Evolutionary conservation across 2,113 vertebrate species (phyloP).

Genomic region (Balaeniceps rex): DNA sequence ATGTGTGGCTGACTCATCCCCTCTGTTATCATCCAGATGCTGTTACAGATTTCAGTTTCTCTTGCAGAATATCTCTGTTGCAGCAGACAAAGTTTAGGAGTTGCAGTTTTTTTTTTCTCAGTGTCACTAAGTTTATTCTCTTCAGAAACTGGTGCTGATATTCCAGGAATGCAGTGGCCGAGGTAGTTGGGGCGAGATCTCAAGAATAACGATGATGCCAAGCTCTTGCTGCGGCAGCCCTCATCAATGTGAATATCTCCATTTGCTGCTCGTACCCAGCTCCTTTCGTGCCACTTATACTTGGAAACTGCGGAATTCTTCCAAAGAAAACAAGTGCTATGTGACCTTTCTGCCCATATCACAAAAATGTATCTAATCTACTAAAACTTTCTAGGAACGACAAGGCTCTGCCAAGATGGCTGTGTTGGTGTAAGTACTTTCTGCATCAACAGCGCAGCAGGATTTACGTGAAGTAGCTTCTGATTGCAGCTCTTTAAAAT

Average conservation of each 20-base stretch:
- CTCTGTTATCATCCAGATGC: conserved; percentile 45
- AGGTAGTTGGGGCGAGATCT: background rate
- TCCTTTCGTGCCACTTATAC: background rate
- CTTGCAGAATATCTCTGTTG: background rate
- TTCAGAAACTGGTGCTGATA: background rate
- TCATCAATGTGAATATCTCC: background rate
- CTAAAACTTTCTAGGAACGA: conserved; percentile 42
- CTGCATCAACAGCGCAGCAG: background rate
- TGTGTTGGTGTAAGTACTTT: background rate
- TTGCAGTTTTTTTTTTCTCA: background rate
- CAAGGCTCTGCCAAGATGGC: background rate
- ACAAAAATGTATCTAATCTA: background rate
- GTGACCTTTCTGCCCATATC: background rate
- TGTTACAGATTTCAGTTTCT: conserved; percentile 9
- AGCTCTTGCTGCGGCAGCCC: background rate
- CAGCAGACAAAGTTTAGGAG: background rate
- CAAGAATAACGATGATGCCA: background rate
- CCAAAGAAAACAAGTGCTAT: background rate
- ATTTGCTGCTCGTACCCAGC: background rate
- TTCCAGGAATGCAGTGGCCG: background rate
- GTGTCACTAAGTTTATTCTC: background rate
- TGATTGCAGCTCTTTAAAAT: background rate
- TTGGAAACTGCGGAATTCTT: background rate
- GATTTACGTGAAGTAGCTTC: background rate
- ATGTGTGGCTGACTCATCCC: conserved; percentile 21